Evolutionary conservation across 2,113 vertebrate genomes (phyloP).

Genomic region (Colius striatus): DNA sequence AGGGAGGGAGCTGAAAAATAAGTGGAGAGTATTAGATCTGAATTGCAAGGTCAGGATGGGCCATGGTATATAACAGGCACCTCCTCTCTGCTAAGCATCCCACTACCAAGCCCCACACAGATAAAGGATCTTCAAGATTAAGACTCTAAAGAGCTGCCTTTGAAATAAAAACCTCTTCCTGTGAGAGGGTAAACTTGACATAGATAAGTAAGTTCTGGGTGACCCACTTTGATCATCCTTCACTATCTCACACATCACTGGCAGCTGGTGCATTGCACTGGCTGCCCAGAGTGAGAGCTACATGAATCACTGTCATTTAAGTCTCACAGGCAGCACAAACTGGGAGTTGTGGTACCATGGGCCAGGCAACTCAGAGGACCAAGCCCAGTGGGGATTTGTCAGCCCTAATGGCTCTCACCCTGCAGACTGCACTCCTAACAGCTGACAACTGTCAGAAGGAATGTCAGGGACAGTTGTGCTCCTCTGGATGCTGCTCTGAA

Average conservation of each 20-base stretch:
- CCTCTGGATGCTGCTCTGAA: neutral
- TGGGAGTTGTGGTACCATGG: neutral
- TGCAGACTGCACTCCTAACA: neutral
- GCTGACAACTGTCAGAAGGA: neutral
- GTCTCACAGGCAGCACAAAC: neutral
- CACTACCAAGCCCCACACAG: neutral
- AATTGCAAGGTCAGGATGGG: neutral
- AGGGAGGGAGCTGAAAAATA: neutral
- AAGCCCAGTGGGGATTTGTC: neutral
- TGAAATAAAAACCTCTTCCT: neutral
- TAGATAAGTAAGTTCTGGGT: neutral
- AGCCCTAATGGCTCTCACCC: neutral
- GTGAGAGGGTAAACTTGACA: neutral
- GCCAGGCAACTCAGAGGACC: neutral
- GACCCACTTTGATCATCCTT: neutral
- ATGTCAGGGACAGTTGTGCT: neutral
- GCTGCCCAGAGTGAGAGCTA: neutral
- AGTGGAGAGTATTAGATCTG: neutral
- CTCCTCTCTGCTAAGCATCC: neutral
- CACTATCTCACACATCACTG: neutral
- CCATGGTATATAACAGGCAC: neutral
- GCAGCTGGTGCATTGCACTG: neutral
- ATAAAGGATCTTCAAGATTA: neutral
- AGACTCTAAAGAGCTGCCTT: neutral
- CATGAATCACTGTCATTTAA: neutral